Percentiles rank a stretch among this genome's conserved stretches.
Conservation (phyloP, 2,888 invertebrate genomes). For the Hydraecia micacea region DNA sequence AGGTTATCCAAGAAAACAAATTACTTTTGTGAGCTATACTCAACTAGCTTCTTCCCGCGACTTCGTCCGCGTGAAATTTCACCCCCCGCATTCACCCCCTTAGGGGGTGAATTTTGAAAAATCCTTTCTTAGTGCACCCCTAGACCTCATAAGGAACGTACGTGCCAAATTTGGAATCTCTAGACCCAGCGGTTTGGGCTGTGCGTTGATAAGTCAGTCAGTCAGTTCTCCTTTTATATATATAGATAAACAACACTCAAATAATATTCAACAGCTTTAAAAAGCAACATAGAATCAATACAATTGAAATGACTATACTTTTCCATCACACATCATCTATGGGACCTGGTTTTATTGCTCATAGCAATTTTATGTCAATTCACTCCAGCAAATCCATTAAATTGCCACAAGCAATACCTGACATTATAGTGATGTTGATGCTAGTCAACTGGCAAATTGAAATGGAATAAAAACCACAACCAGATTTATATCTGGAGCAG, state of each 20-base stretch:
- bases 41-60: too few relatives aligned
- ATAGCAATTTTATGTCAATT: background rate
- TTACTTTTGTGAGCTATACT: too few relatives aligned
- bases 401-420: background rate
- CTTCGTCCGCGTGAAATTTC: too few relatives aligned
- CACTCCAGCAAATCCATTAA: background rate
- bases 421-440: background rate
- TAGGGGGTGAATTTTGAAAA: too few relatives aligned
- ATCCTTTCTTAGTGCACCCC: too few relatives aligned
- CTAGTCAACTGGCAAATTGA: constrained; percentile 1
- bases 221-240: too few relatives aligned
- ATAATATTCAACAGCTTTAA: background rate
- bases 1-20: background rate
- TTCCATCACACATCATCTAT: background rate
- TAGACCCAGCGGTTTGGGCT: too few relatives aligned
- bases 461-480: background rate
- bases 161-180: too few relatives aligned
- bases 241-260: background rate
- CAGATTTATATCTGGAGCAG: background rate
- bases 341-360: background rate
- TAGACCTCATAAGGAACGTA: too few relatives aligned
- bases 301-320: background rate
- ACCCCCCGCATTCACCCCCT: too few relatives aligned
- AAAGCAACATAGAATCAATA: background rate
- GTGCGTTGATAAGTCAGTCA: too few relatives aligned